Base-by-base conservation (phyloP, 2,797 vertebrate species). In the Natrix natrix region DNA sequence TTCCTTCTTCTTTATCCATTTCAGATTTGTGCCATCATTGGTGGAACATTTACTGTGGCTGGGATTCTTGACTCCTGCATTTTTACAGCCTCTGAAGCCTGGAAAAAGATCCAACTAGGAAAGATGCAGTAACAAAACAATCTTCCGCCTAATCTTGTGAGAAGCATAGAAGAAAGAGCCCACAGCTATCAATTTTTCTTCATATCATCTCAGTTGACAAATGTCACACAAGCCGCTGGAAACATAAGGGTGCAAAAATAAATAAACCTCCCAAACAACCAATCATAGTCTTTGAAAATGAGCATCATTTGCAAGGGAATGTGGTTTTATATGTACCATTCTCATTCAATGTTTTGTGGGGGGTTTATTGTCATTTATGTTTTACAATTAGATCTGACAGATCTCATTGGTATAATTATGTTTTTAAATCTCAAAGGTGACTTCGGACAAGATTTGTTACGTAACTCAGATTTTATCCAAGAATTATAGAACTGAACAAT, bases 41-140 rank as follows among this genome's bases (percentile, higher is more conserved):
- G 99, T 1, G 99, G 99, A 96, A 99, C 99, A 0, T 99, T 99
- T 96, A 99, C 99, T 0, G 99, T 99, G 0, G 99, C 99, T 0
- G 99, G 99, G 93, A 99, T 99, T 96, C 99, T 99, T 0, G 99
- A 99, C 98, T 99, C 99, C 55, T 99, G 99, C 95, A 99, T 99
- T 98, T 99, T 99, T 96, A 99, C 99, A 0, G 99, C 99, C 61
- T 99, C 99, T 0, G 99, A 99, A 96, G 99, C 99, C 95, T 99
- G 99, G 99, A 99, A 99, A 98, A 99, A 99, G 98, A 99, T 99
- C 97, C 99, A 99, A 96, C 98, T 99, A 26, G 99, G 99, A 59
- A 99, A 99, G 97, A 99, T 99, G 98, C 98, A 98, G 69, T 98
- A 98, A 96, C 11, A 2, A 83, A 92, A 88, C 90, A 95, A 92